Conservation (phyloP, 1,140 invertebrate species). For the Heliconius melpomene region DNA sequence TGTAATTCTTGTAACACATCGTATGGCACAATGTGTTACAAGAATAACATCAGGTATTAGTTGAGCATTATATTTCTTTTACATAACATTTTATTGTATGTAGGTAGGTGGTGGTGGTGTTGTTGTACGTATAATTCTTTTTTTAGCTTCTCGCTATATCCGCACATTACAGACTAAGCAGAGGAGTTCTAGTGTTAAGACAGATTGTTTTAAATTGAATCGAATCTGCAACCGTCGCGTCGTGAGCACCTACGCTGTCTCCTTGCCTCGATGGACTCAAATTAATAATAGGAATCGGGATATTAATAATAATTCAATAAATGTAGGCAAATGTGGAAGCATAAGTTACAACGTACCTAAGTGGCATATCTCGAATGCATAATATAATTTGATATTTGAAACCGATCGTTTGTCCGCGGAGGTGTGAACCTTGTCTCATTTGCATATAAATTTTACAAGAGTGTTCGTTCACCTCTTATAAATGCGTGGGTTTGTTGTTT, state of each 20-base stretch:
- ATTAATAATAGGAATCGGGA: background rate
- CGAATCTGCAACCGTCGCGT: too few relatives aligned
- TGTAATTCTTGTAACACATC: too few relatives aligned
- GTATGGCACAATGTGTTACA: too few relatives aligned
- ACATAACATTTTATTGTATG: too few relatives aligned
- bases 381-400: constrained; percentile 18
- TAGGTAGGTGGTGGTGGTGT: too few relatives aligned
- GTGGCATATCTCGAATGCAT: background rate
- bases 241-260: too few relatives aligned
- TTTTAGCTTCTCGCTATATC: background rate
- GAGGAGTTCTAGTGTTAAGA: background rate
- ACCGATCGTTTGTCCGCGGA: constrained; percentile 18
- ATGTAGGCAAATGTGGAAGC: background rate
- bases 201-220: too few relatives aligned
- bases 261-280: too few relatives aligned
- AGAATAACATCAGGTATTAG: too few relatives aligned
- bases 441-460: constrained; percentile 15
- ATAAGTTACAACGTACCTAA: background rate
- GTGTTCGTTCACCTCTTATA: constrained; percentile 20
- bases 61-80: too few relatives aligned
- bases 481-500: background rate
- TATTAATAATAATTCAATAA: constrained; percentile 5
- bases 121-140: background rate
- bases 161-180: background rate
- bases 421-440: constrained; percentile 24